Evolutionary conservation across 64 coral and sea anemone genomes (phyloP), one percentile per base, ranked within the genome.

Genomic region (Stylophora pistillata): DNA sequence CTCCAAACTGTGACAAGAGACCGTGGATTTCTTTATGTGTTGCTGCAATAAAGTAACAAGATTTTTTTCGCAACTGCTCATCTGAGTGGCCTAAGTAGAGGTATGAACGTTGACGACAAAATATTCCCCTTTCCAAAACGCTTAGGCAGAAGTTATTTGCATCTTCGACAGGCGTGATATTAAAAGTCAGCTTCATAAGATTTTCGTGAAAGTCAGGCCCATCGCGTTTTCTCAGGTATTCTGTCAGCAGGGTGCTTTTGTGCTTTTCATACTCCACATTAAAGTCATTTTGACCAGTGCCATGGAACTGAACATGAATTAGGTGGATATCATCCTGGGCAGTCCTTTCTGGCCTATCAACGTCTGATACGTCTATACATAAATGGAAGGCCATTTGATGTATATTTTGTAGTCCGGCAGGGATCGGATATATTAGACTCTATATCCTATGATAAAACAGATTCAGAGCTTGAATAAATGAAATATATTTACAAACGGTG

Each of bases 1-100:
- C 94, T 13, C 86, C 85, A 85, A 95, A 95, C 66, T 75, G 69
- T 18, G 89, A 72, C 30, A 95, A 74, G 5, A 92, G 21, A 15
- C 92, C 71, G 77, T 95, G 83, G 28, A 95, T 95, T 55, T 78
- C 89, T 41, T 74, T 60, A 64, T 95, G 61, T 20, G 60, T 83
- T 1, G 63, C 85, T 7, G 30, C 91, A 92, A 92, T 76, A 18
- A 95, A 62, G 27, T 78, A 92, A 53, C 94, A 95, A 9, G 78
- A 88, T 41, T 92, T 89, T 68, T 92, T 77, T 26, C 78, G 85
- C 1, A 95, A 85, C 73, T 90, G 88, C 9, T 53, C 21, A 18
- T 90, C 63, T 0, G 88, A 90, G 65, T 90, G 88, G 16, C 88
- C 88, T 31, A 90, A 52, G 65, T 82, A 90, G 12, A 32, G 61